These are phyloP conservation scores for Embidobia sp. DNA, from an alignment of 2,888 invertebrate species.

Conservation along the genomic window DNA sequence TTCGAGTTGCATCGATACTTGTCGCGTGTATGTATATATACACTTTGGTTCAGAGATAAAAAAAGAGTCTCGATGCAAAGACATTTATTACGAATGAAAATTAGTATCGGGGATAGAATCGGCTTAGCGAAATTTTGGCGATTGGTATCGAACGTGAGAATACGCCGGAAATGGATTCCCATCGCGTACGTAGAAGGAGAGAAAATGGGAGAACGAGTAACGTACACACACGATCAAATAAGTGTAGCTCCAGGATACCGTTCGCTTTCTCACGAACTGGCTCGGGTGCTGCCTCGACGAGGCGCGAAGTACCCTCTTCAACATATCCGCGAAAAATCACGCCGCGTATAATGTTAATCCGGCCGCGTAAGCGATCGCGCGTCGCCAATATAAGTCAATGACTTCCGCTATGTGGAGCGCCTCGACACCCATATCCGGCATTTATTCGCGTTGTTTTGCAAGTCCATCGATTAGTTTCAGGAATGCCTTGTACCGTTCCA, in stretches of 20 bases:
- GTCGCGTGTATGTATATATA: too few relatives aligned
- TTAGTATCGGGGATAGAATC: conserved; percentile 10
- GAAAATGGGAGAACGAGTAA: conserved; percentile 60
- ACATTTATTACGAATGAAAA: neutral
- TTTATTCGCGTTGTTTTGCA: conserved; percentile 12
- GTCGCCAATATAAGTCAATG: conserved; percentile 28
- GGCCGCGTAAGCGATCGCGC: conserved; percentile 30
- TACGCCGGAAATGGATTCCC: conserved; percentile 75
- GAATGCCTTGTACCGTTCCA: conserved; percentile 36
- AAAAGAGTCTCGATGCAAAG: too few relatives aligned
- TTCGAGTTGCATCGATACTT: too few relatives aligned
- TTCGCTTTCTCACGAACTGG: conserved; percentile 60
- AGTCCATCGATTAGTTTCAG: conserved; percentile 24
- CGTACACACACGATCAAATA: conserved; percentile 40
- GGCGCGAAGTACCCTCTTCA: conserved; percentile 45
- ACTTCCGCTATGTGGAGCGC: conserved; percentile 35
- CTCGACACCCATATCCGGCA: conserved; percentile 35
- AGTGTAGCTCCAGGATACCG: conserved; percentile 60
- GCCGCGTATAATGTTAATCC: conserved; percentile 24
- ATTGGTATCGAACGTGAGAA: conserved; percentile 73
- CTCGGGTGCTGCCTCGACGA: conserved; percentile 25
- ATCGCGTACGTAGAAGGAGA: conserved; percentile 61
- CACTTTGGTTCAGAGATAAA: too few relatives aligned
- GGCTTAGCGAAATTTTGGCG: conserved; percentile 39
- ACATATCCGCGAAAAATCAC: conserved; percentile 53